Evolutionary conservation across 2,888 invertebrate species (phyloP).

Genomic region (Strigamia transsilvanica): DNA sequence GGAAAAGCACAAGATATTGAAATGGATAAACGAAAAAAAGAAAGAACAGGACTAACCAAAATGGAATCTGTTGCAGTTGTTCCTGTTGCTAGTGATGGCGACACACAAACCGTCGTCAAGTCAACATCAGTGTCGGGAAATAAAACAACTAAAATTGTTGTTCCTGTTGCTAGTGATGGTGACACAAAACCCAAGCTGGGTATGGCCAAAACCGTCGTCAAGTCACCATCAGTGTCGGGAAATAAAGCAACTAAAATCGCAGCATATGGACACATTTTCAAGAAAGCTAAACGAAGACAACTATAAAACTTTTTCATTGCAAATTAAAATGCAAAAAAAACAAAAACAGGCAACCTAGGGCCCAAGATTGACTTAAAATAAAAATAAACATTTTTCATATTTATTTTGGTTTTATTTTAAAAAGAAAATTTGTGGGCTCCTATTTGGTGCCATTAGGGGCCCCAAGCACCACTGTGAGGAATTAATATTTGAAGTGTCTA

Average conservation of each 20-base stretch:
- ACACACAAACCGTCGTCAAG: constrained; percentile 68
- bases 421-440: too few species aligned
- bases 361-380: too few species aligned
- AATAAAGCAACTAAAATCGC: constrained; percentile 92
- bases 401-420: too few species aligned
- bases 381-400: too few species aligned
- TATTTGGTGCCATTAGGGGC: too few species aligned
- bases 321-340: too few species aligned
- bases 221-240: constrained; percentile 73
- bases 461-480: too few species aligned
- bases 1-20: constrained; percentile 88
- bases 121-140: constrained; percentile 77
- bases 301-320: too few species aligned
- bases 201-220: constrained; percentile 68
- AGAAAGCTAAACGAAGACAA: constrained; percentile 68
- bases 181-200: too few species aligned
- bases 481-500: too few species aligned
- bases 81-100: constrained; percentile 59
- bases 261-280: constrained; percentile 90
- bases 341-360: too few species aligned
- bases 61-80: constrained; percentile 75
- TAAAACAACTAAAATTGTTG: constrained; percentile 86
- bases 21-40: constrained; percentile 91
- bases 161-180: neutral
- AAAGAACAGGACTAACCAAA: constrained; percentile 81